Evolutionary conservation across 1,140 invertebrate species (phyloP).

Genomic region (Lasaia peninsularis): DNA sequence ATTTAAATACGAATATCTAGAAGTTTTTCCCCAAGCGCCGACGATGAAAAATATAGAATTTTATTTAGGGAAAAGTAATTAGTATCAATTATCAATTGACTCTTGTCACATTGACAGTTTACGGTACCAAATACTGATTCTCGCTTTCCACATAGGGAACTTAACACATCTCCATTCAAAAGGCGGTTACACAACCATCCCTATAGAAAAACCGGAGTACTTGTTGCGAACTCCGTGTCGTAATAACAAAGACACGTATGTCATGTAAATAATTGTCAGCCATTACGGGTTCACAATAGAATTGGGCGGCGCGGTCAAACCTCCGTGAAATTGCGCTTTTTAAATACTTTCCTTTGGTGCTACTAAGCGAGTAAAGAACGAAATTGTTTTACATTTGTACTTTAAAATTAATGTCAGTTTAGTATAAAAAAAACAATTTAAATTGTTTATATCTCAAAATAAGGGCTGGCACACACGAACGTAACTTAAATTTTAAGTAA

Average conservation of each 20-base stretch:
- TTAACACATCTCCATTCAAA: not conserved
- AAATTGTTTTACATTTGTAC: not conserved
- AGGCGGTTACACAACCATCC: slow-evolving; percentile 4
- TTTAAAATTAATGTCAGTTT: not conserved
- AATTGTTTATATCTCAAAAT: too few species aligned
- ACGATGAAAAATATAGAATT: too few species aligned
- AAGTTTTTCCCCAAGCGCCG: too few species aligned
- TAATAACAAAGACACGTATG: slow-evolving; percentile 19
- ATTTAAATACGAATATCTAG: too few species aligned
- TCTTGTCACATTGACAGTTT: too few species aligned
- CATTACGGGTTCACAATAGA: slow-evolving; percentile 56
- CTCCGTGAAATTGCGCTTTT: slow-evolving; percentile 56
- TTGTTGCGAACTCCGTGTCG: slow-evolving; percentile 1
- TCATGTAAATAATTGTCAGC: slow-evolving; percentile 41
- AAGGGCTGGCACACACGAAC: too few species aligned
- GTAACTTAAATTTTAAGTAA: too few species aligned
- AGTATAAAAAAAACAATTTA: too few species aligned
- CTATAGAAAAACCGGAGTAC: slow-evolving; percentile 4
- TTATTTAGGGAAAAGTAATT: too few species aligned
- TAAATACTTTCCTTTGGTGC: slow-evolving; percentile 46
- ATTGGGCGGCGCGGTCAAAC: slow-evolving; percentile 46
- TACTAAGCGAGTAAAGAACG: not conserved
- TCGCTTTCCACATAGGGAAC: not conserved
- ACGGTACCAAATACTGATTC: not conserved
- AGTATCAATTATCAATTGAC: too few species aligned